Evolutionary conservation across 2,888 invertebrate genomes (phyloP).

Genomic region (Lithophane socia): DNA sequence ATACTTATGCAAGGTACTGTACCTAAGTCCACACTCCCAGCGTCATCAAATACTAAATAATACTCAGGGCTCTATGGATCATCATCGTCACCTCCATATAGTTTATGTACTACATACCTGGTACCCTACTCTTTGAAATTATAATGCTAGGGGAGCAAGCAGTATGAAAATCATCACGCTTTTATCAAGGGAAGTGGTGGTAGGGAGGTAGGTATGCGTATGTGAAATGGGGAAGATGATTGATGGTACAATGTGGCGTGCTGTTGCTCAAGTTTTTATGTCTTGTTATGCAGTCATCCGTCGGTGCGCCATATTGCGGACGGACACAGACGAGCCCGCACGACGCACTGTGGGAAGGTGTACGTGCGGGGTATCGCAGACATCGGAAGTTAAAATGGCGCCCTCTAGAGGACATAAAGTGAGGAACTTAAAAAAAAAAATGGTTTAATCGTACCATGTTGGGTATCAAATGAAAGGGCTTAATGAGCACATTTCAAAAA

Average conservation of each 20-base stretch:
- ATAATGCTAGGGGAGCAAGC: conserved; percentile 69
- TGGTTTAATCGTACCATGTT: no score
- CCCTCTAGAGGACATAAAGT: no score
- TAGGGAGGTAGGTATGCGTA: conserved; percentile 24
- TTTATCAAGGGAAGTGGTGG: conserved; percentile 67
- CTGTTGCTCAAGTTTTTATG: conserved; percentile 17
- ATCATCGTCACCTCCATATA: conserved; percentile 77
- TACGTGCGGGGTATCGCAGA: no score
- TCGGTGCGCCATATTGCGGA: no score
- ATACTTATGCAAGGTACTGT: background rate
- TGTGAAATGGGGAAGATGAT: conserved; percentile 38
- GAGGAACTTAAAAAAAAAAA: no score
- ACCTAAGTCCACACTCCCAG: conserved; percentile 65
- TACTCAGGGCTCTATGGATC: conserved; percentile 73
- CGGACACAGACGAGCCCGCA: no score
- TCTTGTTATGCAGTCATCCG: background rate
- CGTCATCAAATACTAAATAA: conserved; percentile 74
- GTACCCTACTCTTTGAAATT: conserved; percentile 72
- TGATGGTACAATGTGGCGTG: conserved; percentile 35
- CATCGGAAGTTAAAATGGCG: no score
- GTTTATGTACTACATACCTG: conserved; percentile 64
- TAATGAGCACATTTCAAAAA: no score
- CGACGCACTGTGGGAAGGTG: no score
- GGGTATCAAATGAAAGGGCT: no score
- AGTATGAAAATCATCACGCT: conserved; percentile 81